Percentiles rank a stretch among this genome's conserved stretches.
Evolutionary conservation across 2,888 invertebrate genomes (phyloP).

Genomic region (Plagodis dolabraria): DNA sequence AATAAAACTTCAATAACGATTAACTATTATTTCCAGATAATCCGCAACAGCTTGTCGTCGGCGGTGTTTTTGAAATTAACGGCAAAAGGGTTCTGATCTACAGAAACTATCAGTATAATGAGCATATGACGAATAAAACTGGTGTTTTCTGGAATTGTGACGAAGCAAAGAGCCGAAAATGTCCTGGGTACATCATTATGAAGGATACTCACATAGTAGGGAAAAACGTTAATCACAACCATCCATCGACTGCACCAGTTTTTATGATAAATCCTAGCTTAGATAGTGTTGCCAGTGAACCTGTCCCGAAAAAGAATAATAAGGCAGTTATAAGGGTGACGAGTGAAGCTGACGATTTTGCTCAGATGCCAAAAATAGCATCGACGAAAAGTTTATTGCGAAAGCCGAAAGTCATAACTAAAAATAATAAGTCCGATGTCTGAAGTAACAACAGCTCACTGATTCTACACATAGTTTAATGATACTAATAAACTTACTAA

Average conservation of each 20-base stretch:
- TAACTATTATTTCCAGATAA: constrained; percentile 1
- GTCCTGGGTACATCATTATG: constrained; percentile 48
- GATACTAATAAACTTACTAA: too few species aligned
- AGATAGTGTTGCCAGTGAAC: constrained; percentile 22
- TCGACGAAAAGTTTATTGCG: too few species aligned
- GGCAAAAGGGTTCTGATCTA: constrained; percentile 47
- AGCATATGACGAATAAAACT: constrained; percentile 26
- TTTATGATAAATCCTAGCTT: constrained; percentile 7
- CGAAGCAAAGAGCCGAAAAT: constrained; percentile 20
- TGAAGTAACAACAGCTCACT: too few species aligned
- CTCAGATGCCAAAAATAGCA: too few species aligned
- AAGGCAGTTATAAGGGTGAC: too few species aligned
- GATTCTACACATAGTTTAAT: too few species aligned
- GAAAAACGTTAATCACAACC: constrained; percentile 44
- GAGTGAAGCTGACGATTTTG: too few species aligned
- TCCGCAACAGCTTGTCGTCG: constrained; percentile 39
- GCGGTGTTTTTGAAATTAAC: constrained; percentile 50
- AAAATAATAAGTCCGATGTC: too few species aligned
- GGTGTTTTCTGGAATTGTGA: constrained; percentile 18
- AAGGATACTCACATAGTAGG: constrained; percentile 39
- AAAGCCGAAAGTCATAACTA: too few species aligned
- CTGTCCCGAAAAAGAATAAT: too few species aligned
- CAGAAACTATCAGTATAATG: constrained; percentile 46
- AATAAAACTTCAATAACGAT: background rate
- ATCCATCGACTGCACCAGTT: constrained; percentile 37